Conservation (phyloP, 2,797 vertebrate species). For the Macropus fuliginosus region DNA sequence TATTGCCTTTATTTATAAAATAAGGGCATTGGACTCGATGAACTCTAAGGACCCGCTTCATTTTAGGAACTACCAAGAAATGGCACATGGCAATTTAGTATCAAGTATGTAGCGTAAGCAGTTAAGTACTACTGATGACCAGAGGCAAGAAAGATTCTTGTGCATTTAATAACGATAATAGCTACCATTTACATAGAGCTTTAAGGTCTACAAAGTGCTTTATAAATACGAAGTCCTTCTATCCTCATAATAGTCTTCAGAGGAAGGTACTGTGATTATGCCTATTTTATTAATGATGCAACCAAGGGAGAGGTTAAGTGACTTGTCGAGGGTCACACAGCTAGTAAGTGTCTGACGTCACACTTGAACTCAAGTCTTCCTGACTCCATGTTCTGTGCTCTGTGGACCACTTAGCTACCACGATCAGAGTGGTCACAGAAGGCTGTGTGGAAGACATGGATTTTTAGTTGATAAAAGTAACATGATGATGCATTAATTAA, state of each 20-base stretch:
- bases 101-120: not conserved
- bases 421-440: not conserved
- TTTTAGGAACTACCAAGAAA: not conserved
- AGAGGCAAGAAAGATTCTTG: not conserved
- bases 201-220: not conserved
- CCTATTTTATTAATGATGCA: not conserved
- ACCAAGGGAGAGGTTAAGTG: not conserved
- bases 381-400: not conserved
- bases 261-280: too few species aligned
- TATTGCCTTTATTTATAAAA: not conserved
- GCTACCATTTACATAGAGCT: not conserved
- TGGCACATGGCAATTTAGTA: not conserved
- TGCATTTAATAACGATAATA: not conserved
- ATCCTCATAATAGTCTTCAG: not conserved
- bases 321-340: not conserved
- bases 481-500: not conserved
- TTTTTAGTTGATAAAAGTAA: not conserved
- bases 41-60: not conserved
- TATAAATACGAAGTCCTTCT: not conserved
- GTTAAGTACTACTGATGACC: not conserved
- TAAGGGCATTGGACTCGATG: not conserved
- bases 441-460: not conserved
- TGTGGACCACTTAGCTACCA: too few species aligned
- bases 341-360: not conserved
- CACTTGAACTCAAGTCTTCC: not conserved